These are phyloP conservation scores for Bucco capensis DNA, from an alignment of 2,113 vertebrate genomes.

Conservation along the genomic window DNA sequence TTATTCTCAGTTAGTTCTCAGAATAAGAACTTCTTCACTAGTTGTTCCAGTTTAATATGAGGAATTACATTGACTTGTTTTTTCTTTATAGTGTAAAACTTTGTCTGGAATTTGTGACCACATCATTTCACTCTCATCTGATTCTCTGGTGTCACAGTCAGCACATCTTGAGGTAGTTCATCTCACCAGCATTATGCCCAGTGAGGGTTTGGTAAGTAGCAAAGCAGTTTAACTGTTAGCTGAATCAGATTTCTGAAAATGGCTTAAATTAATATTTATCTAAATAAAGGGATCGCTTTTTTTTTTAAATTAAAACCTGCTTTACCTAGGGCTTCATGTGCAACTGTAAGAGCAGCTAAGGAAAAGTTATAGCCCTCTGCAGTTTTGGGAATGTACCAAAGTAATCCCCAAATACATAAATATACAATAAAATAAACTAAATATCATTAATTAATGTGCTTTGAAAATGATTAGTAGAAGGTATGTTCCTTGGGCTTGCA, in stretches of 20 bases:
- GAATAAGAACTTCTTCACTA: not conserved
- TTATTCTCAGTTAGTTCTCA: not conserved
- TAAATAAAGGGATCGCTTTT: not conserved
- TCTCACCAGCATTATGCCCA: constrained; percentile 86
- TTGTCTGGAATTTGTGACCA: constrained; percentile 93
- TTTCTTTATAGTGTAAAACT: constrained; percentile 85
- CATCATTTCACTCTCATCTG: constrained; percentile 90
- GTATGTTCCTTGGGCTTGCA: not conserved
- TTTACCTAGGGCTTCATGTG: not conserved
- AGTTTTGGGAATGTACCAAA: not conserved
- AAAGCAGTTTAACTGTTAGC: not conserved
- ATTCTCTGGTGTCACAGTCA: constrained; percentile 86
- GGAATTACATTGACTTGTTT: not conserved
- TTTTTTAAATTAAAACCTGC: not conserved
- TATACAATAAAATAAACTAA: not conserved
- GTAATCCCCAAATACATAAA: not conserved
- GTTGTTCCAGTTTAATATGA: not conserved
- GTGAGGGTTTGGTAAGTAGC: constrained; percentile 85
- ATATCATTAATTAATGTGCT: not conserved
- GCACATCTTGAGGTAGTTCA: constrained; percentile 86
- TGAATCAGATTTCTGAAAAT: not conserved
- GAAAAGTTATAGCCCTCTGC: not conserved
- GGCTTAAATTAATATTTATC: not conserved
- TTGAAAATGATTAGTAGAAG: not conserved
- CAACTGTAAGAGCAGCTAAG: not conserved